Base-by-base conservation (phyloP, 2,797 vertebrate species). In the Rousettus madagascariensis region DNA sequence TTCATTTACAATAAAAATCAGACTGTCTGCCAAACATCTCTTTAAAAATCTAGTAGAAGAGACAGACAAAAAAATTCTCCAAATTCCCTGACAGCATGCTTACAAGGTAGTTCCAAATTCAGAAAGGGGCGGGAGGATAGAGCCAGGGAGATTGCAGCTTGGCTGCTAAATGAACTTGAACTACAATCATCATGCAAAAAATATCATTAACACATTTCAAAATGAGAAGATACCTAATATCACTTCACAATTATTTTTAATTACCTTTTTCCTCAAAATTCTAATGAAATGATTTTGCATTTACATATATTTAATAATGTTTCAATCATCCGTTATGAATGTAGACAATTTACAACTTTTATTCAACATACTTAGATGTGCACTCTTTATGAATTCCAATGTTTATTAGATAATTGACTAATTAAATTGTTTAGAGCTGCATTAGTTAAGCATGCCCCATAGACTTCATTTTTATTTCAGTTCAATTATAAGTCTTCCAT, bases 321-420 rank as follows among this genome's bases (percentile, higher is more conserved):
- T 96, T 97, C 79, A 93, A 38, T 96, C 30, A 90, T 51, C n/a
- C n/a, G 0, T 94, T 94, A 85, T 75, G 9, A 83, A 79, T 82
- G 95, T 36, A 94, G 1, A 38, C 87, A 96, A 96, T 97, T 90
- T 68, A 55, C 68, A 97, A 33, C n/a, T 90, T 97, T 96, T 88
- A 92, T 69, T 96, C 75, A 95, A 30, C 43, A 93, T 0, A 3
- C 13, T 96, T n/a, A 72, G 43, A 59, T 41, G 43, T 95, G 6
- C 51, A 90, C 82, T 95, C 49, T 95, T 95, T 89, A 59, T 94
- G 97, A 97, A 97, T 96, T 86, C 61, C 36, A 2, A 84, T 0
- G 8, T 97, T 97, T 97, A 97, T 71, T 96, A 22, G 59, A 59
- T 96, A 98, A 97, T 88, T 97, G 84, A 61, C 57, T 96, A 74